Base-by-base conservation (phyloP, 2,113 vertebrate species). In the Rhinichthys klamathensis region DNA sequence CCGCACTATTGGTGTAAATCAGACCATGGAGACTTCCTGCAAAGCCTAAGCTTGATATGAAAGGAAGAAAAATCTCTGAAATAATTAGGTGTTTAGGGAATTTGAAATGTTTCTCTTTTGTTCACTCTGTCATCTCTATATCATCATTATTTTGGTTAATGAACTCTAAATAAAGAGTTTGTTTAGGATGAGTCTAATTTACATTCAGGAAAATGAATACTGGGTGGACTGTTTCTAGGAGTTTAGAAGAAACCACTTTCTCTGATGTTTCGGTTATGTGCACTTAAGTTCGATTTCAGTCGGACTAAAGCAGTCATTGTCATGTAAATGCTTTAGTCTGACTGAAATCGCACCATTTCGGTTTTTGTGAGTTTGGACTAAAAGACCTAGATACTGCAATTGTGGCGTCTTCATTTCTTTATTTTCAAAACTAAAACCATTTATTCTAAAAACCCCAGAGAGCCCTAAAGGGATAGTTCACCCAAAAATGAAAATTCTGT, bases 61-160 rank as follows among this genome's bases (percentile, higher is more conserved):
- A 46, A 27, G 23, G 70, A 74, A 74, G 23, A 27, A 46, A 15
- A 15, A 21, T 21, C 16, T 54, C 16, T 76, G 27, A 76, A 76
- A 21, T 49, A 51, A 76, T 76, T 76, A 5, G 74, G 25, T 54
- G 46, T 32, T 76, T 2, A 49, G 73, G 73, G 74, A 54, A 74
- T 74, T 16, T 74, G 23, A 74, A 44, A 74, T 74, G 12, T 16
- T 74, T 78, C 41, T 79, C n/a, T 81, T 1, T 30, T 3, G 7
- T 80, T 80, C 79, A 6, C 60, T 23, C 10, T 69, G n/a, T 38
- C 32, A 69, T 69, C 61, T n/a, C 4, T 80, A 23, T 69, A 44
- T n/a, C n/a, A n/a, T n/a, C n/a, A 67, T 81, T 23, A 51, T 67
- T 49, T 49, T 35, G 61, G 27, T 6, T 81, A 69, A 69, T 51